Base-by-base conservation (phyloP, 2,797 vertebrate genomes). In the Arremon brunneinucha region DNA sequence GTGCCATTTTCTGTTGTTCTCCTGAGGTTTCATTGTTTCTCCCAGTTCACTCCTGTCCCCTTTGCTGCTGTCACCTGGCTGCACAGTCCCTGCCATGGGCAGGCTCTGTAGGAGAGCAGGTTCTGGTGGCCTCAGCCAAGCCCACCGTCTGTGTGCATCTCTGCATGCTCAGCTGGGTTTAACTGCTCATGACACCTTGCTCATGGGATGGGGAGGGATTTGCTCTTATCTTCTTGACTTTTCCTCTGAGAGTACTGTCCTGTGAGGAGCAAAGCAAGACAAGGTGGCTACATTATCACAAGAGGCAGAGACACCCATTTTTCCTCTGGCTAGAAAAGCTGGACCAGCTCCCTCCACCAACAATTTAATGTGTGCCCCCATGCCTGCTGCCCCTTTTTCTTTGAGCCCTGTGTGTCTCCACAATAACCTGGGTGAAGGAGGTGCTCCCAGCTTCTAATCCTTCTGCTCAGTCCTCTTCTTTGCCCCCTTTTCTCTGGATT, bases 231-330 rank as follows among this genome's bases (percentile, higher is more conserved):
- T 88, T 65, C 17, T 67, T 49, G 28, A 15, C 27, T 80, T 80
- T 44, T 56, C 39, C 21, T 74, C 68, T 67, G n/a, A 39, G 22
- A 46, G 8, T 14, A 5, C 43, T 74, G 19, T 2, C 5, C 27
- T 0, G 0, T n/a, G 24, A 82, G 26, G 21, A 56, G 27, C 27
- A 28, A 55, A 78, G n/a, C 39, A 75, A 47, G 67, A 30, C 30
- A 35, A 0, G 2, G 34, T 64, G 63, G 22, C 20, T 64, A 12
- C 49, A 11, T 32, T 39, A 35, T 8, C 9, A 32, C 24, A 28
- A 43, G n/a, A 37, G n/a, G 20, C 4, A 8, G 71, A 57, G 30
- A 34, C 14, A 8, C 11, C 12, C 5, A 1, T 79, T 37, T 52
- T 72, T 74, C 24, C 27, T 74, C 39, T 34, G 39, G 41, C 34